Base-by-base conservation (phyloP, 2,113 vertebrate species). In the Cheilinus undulatus region DNA sequence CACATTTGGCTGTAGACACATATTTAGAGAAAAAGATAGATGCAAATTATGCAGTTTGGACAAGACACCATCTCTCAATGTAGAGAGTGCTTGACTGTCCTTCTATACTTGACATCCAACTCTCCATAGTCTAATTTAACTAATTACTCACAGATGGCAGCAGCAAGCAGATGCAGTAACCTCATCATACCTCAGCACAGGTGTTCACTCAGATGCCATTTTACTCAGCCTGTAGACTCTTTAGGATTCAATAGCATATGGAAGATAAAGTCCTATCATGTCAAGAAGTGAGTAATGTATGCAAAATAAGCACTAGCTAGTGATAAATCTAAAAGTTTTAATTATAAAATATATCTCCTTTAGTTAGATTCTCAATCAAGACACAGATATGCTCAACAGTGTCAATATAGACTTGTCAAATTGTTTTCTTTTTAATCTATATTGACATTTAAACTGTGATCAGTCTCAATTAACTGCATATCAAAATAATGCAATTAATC, bases 141-240 rank as follows among this genome's bases (percentile, higher is more conserved):
- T 88, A 89, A 90, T 89, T 78, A 65, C 74, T 69, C 74, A 78
- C 91, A 91, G 88, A 89, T 90, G 91, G 83, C 77, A 54, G 67
- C 76, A 76, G 73, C 73, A 79, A 60, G 66, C 78, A 76, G 66
- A 84, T 80, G 80, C 78, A 59, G 64, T 86, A 69, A 83, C 73
- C 76, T 58, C 73, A 73, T 68, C 34, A 46, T 71, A 68, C 68
- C 71, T 83, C 61, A 38, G 53, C 83, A 82, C 86, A 89, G 86
- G 81, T 90, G 87, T 71, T 86, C 65, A 48, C 69, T 85, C 79
- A 80, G 79, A 60, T 78, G 65, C 70, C 45, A 51, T 82, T 84
- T 86, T 42, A 48, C 76, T 70, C 85, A 45, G 51, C 58, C 32
- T 22, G 8, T 9, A 56, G 53, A 64, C 65, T 57, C 73, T 20